Evolutionary conservation across 2,797 vertebrate species (phyloP).

Genomic region (Cyprinodon diabolis): DNA sequence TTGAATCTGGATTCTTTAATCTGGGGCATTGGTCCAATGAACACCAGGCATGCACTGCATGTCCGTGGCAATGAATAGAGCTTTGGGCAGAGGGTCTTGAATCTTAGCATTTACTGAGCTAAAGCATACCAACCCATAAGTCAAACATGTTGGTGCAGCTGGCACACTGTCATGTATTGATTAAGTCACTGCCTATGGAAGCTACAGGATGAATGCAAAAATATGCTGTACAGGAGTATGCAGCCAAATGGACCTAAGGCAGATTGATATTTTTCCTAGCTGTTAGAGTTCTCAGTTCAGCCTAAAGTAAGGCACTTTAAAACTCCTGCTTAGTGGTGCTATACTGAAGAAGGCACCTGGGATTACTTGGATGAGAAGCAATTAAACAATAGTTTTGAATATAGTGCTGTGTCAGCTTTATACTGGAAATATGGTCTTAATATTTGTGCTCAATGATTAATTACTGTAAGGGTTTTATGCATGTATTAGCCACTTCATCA

Average conservation of each 20-base stretch:
- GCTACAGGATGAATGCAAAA: conserved; percentile 7
- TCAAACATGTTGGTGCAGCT: conserved; percentile 9
- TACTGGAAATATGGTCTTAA: background rate
- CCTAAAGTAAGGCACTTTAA: background rate
- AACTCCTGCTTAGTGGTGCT: background rate
- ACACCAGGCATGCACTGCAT: conserved; percentile 32
- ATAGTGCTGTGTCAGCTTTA: background rate
- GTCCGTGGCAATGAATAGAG: conserved; percentile 52
- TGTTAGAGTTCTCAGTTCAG: background rate
- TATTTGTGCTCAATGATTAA: background rate
- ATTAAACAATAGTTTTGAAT: background rate
- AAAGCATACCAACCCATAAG: background rate
- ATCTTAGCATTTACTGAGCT: conserved; percentile 34
- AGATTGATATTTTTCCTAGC: background rate
- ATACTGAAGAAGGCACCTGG: background rate
- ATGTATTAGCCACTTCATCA: background rate
- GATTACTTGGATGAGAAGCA: background rate
- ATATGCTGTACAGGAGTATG: background rate
- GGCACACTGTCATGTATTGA: conserved; percentile 10
- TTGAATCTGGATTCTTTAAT: conserved; percentile 55
- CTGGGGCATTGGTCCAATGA: conserved; percentile 50
- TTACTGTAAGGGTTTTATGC: background rate
- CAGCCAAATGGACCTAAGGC: conserved; percentile 1
- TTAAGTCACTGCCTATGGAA: conserved; percentile 1
- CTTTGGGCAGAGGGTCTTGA: conserved; percentile 24